Percentiles rank a stretch among this genome's conserved stretches.
Conservation (phyloP, 2,113 vertebrate species). For the Grammomys surdaster region DNA sequence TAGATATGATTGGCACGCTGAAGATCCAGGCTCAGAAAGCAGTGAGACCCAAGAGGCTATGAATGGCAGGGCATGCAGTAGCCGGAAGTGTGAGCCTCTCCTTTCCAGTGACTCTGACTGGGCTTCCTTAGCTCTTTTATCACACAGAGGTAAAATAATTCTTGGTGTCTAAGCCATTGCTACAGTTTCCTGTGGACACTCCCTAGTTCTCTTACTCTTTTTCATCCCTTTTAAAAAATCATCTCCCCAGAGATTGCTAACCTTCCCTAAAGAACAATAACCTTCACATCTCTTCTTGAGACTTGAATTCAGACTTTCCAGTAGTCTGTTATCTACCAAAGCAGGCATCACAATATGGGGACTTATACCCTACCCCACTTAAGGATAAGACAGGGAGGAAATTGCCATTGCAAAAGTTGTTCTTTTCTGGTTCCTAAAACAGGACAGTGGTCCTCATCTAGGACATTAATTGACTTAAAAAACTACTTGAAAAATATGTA, state of each 20-base stretch:
- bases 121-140: constrained; percentile 9
- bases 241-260: not conserved
- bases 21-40: constrained; percentile 1
- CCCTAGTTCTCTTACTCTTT: not conserved
- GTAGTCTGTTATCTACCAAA: not conserved
- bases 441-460: not conserved
- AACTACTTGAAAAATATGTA: not conserved
- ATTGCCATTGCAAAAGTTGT: constrained; percentile 2
- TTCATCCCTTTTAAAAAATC: not conserved
- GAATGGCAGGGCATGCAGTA: not conserved
- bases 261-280: not conserved
- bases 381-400: not conserved
- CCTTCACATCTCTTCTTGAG: not conserved
- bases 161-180: not conserved
- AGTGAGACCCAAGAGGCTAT: not conserved
- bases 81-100: not conserved
- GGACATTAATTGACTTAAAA: not conserved
- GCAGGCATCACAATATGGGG: not conserved
- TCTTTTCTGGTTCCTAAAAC: constrained; percentile 22
- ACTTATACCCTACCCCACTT: not conserved
- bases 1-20: not conserved
- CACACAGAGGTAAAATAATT: not conserved
- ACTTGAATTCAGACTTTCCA: constrained; percentile 3
- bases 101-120: not conserved
- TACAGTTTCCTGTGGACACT: not conserved